Conservation (phyloP, 2,797 vertebrate genomes). For the Apogon hyalosoma region DNA sequence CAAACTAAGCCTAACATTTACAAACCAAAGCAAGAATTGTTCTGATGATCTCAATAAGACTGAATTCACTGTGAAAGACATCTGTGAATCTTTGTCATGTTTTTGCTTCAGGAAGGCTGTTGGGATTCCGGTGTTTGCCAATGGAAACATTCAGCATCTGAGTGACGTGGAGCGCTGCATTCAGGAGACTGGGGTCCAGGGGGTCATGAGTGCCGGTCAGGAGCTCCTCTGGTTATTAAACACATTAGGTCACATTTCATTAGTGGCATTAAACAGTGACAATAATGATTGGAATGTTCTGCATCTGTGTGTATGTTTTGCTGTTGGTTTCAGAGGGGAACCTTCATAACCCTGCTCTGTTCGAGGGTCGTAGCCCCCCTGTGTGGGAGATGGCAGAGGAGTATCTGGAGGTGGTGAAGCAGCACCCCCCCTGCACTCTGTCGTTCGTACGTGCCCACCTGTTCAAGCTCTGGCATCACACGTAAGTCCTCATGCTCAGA, state of each 20-base stretch:
- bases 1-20: too few relatives aligned
- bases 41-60: background rate
- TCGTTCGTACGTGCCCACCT: slow-evolving; percentile 95
- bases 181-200: slow-evolving; percentile 92
- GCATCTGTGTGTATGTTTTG: background rate
- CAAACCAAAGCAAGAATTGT: background rate
- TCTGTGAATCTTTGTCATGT: background rate
- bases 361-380: slow-evolving; percentile 91
- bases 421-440: slow-evolving; percentile 89
- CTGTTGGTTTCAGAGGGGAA: slow-evolving; percentile 88
- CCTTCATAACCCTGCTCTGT: slow-evolving; percentile 96
- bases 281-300: background rate
- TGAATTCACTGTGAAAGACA: background rate
- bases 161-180: slow-evolving; percentile 93
- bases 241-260: too few relatives aligned
- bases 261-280: background rate
- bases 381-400: slow-evolving; percentile 98
- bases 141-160: slow-evolving; percentile 95
- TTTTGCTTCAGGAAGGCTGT: slow-evolving; percentile 87
- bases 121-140: slow-evolving; percentile 95
- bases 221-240: background rate
- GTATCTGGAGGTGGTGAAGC: slow-evolving; percentile 91
- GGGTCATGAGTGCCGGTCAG: slow-evolving; percentile 96
- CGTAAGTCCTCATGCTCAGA: slow-evolving; percentile 83
- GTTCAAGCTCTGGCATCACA: slow-evolving; percentile 99